Evolutionary conservation across 2,797 vertebrate species (phyloP).

Genomic region (Perodicticus potto): DNA sequence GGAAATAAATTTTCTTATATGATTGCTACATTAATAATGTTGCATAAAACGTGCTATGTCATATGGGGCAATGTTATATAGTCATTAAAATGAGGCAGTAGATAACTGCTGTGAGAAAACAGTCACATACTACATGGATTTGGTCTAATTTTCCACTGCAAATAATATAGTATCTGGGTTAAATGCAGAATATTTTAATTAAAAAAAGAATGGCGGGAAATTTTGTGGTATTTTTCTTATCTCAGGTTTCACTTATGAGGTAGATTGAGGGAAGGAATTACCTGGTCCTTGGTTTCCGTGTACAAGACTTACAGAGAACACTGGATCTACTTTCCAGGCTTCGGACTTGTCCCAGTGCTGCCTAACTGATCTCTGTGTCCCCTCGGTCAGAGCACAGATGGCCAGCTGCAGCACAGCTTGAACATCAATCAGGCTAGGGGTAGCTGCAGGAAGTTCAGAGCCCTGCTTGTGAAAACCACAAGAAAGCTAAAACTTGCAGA

Average conservation of each 20-base stretch:
- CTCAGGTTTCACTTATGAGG: fast-evolving
- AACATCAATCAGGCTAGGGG: too few relatives aligned
- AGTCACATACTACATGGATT: background rate
- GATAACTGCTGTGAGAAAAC: background rate
- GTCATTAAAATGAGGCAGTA: background rate
- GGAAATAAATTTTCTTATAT: background rate
- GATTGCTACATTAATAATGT: background rate
- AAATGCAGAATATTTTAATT: slow-evolving; percentile 40
- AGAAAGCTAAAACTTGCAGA: too few relatives aligned
- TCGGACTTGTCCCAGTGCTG: background rate
- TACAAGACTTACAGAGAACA: background rate
- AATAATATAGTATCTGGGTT: slow-evolving; percentile 20
- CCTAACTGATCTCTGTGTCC: background rate
- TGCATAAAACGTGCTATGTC: background rate
- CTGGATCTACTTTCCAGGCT: background rate
- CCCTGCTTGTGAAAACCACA: too few relatives aligned
- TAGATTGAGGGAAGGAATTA: background rate
- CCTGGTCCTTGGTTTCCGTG: background rate
- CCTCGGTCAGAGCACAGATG: too few relatives aligned
- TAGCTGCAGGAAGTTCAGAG: too few relatives aligned
- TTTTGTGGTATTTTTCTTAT: background rate
- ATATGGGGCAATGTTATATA: background rate
- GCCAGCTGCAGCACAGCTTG: too few relatives aligned
- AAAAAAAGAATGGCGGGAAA: background rate
- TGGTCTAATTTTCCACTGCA: background rate